Base-by-base conservation (phyloP, 2,113 vertebrate species). In the Orientallactaga bullata region DNA sequence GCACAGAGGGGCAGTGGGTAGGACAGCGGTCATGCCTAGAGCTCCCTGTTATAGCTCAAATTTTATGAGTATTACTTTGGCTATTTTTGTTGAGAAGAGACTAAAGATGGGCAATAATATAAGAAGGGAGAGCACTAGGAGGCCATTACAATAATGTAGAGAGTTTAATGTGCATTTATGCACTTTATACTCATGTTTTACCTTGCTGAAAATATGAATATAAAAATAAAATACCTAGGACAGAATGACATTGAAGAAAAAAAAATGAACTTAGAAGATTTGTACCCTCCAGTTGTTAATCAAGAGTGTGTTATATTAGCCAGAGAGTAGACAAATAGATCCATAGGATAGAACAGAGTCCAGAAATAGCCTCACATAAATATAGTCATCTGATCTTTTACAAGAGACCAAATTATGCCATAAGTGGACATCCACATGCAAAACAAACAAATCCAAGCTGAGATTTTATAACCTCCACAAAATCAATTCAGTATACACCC, bases 1-100 rank as follows among this genome's bases (percentile, higher is more conserved):
- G 42, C 42, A 47, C 42, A 47, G 42, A 47, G 42, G 42, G 42
- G 42, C 8, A 47, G 42, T 47, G 42, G 42, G 42, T 47, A 8
- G 42, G 42, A 47, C 5, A 47, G 42, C 42, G 8, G 5, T 47
- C 42, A 47, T 6, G 8, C 42, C 8, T 47, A 8, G 42, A 47
- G 42, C 42, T 47, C n/a, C n/a, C n/a, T n/a, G n/a, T n/a, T 23
- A 30, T 77, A 82, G 89, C 23, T 94, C 23, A 63, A 71, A 24
- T 65, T 83, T 73, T 94, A 2, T 78, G 89, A 91, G 58, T 15
- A 66, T 74, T 93, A 24, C 37, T 72, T 81, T 72, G 35, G 26
- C 65, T 47, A 83, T 68, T 61, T 81, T 68, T 85, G 28, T 65
- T 85, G 61, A 81, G 35, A 73, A 17, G 23, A 24, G 35, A 79